phyloP scores from a whole-genome alignment of 2,113 vertebrate species.

The Amphiprion ocellaris region DNA sequence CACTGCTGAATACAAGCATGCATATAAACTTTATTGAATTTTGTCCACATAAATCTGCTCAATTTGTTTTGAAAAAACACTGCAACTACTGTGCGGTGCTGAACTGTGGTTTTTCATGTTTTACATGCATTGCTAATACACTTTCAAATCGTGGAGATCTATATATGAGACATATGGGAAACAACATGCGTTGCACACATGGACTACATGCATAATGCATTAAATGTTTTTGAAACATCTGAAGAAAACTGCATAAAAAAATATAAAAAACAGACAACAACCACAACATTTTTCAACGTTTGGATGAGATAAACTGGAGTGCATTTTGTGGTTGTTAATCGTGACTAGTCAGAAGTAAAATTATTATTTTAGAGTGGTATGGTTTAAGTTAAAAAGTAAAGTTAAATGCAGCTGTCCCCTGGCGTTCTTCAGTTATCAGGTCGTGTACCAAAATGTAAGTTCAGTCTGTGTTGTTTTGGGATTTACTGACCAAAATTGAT shows the following conservation, averaged over 20 bases:
- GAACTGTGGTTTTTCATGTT: constrained; percentile 3
- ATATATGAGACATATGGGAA: background rate
- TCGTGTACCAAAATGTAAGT: too few relatives aligned
- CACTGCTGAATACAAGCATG: constrained; percentile 12
- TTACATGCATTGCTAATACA: background rate
- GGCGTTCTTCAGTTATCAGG: background rate
- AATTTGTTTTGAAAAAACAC: constrained; percentile 16
- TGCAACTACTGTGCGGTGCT: background rate
- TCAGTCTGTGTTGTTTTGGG: too few relatives aligned
- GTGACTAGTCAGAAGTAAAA: background rate
- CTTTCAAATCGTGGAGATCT: background rate
- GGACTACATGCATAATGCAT: too few relatives aligned
- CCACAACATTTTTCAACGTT: too few relatives aligned
- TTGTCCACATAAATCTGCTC: constrained; percentile 18
- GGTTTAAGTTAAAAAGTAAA: too few relatives aligned
- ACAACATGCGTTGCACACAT: too few relatives aligned
- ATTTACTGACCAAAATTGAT: too few relatives aligned
- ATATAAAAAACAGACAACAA: too few relatives aligned
- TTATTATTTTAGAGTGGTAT: background rate
- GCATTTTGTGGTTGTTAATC: background rate
- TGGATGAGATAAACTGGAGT: background rate
- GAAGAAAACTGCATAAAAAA: too few relatives aligned
- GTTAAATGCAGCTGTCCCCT: background rate
- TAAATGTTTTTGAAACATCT: too few relatives aligned
- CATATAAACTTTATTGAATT: background rate